phyloP scores from a whole-genome alignment of 2,797 vertebrate genomes.

The Acanthopagrus latus region DNA sequence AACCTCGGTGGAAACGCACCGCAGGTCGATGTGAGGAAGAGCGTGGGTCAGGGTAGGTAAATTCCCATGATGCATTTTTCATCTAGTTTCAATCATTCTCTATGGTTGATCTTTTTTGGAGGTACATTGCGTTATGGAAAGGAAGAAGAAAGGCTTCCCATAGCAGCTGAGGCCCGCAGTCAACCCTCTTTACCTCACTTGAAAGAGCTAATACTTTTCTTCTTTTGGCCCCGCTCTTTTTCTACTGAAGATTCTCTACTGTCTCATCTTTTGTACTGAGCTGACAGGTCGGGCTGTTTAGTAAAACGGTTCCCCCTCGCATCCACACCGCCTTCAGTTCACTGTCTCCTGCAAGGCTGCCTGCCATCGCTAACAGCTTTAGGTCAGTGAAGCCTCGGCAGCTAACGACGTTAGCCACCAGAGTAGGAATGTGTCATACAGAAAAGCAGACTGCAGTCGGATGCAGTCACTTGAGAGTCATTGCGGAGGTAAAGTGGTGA shows the following conservation, averaged over 20 bases:
- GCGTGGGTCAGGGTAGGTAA: constrained; percentile 15
- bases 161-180: constrained; percentile 40
- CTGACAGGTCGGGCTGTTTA: constrained; percentile 58
- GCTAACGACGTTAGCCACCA: constrained; percentile 59
- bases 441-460: constrained; percentile 47
- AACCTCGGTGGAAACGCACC: constrained; percentile 49
- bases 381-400: constrained; percentile 61
- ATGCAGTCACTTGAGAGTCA: constrained; percentile 51
- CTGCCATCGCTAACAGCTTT: constrained; percentile 60
- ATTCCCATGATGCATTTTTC: constrained; percentile 38
- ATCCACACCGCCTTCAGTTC: constrained; percentile 41
- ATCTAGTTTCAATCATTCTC: constrained; percentile 37
- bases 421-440: constrained; percentile 58
- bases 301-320: constrained; percentile 38
- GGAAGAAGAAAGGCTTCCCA: constrained; percentile 21
- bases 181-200: constrained; percentile 51
- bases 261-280: constrained; percentile 47
- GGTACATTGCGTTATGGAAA: constrained; percentile 15
- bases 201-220: constrained; percentile 54
- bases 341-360: constrained; percentile 48
- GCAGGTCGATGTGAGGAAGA: constrained; percentile 25
- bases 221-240: constrained; percentile 41
- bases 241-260: constrained; percentile 44
- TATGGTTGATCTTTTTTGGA: constrained; percentile 23
- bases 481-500: constrained; percentile 58